Percentiles rank a stretch among this genome's conserved stretches.
Evolutionary conservation across 2,888 invertebrate genomes (phyloP).

Genomic region (Ctena decussata): DNA sequence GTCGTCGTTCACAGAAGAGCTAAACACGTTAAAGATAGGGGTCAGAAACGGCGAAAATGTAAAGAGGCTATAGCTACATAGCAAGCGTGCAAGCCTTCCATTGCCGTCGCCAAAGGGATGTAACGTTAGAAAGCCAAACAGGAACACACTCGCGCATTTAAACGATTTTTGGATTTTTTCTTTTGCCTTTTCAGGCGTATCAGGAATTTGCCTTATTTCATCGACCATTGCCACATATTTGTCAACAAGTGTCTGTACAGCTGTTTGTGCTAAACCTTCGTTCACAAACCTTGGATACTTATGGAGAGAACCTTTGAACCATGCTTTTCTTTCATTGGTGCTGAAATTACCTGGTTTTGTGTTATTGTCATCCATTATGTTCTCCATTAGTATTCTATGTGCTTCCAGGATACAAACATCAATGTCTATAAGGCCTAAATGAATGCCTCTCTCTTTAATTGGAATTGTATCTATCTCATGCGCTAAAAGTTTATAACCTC

Average conservation of each 20-base stretch:
- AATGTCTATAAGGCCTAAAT: conserved; percentile 19
- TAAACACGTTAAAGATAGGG: conserved; percentile 39
- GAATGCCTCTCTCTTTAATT: background rate
- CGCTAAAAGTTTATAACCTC: conserved; percentile 11
- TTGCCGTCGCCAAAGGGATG: conserved; percentile 40
- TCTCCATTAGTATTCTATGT: conserved; percentile 18
- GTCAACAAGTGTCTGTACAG: conserved; percentile 8
- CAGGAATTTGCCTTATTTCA: background rate
- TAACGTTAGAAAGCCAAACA: conserved; percentile 21
- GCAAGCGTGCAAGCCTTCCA: conserved; percentile 24
- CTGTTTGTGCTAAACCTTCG: background rate
- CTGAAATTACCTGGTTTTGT: conserved; percentile 13
- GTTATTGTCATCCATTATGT: conserved; percentile 1
- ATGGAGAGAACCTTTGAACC: background rate
- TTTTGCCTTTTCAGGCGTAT: background rate
- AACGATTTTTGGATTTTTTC: background rate
- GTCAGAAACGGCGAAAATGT: conserved; percentile 39
- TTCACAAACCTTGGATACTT: conserved; percentile 9
- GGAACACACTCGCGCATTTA: conserved; percentile 28
- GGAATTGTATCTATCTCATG: background rate
- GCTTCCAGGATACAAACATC: conserved; percentile 3
- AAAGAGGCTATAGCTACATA: conserved; percentile 26
- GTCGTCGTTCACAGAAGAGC: conserved; percentile 19
- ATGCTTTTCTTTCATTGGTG: background rate
- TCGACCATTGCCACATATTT: background rate